A percentile compares a stretch with the other conserved stretches of the same genome.
phyloP scores from a whole-genome alignment of 2,888 invertebrate genomes.

The Pristionchus arcanus region DNA sequence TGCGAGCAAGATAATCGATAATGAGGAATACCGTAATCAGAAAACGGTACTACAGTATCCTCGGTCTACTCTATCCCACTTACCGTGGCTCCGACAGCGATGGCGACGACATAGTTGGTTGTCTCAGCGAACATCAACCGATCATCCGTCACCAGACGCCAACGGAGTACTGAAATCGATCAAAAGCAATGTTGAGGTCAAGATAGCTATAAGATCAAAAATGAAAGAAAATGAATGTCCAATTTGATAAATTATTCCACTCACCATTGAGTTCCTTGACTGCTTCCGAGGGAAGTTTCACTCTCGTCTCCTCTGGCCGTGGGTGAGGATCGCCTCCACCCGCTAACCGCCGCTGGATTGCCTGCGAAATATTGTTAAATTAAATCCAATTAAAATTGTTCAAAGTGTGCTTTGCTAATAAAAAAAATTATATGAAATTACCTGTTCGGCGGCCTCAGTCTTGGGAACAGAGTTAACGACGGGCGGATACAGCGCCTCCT shows the following conservation, averaged over 20 bases:
- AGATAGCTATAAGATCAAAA: no score
- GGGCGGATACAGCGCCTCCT: background rate
- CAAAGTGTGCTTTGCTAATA: no score
- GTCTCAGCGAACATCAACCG: background rate
- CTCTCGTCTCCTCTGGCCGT: background rate
- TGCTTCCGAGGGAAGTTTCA: background rate
- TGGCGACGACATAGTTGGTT: background rate
- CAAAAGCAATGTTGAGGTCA: no score
- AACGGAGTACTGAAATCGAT: background rate
- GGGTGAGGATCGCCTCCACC: background rate
- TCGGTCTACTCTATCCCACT: background rate
- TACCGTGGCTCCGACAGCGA: background rate
- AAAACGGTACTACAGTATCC: background rate
- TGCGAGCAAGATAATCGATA: background rate
- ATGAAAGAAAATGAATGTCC: no score
- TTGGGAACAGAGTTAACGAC: slow-evolving; percentile 48
- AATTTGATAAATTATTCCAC: background rate
- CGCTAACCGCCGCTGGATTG: background rate
- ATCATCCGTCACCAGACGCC: slow-evolving; percentile 20
- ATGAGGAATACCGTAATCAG: background rate
- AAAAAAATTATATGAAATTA: background rate
- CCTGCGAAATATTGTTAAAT: background rate
- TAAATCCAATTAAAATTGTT: no score
- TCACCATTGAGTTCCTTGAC: slow-evolving; percentile 22
- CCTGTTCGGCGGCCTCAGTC: background rate